A percentile compares a stretch with the other conserved stretches of the same genome.
These are phyloP conservation scores for Galbula dea DNA, from an alignment of 2,113 vertebrate species.

Conservation along the genomic window DNA sequence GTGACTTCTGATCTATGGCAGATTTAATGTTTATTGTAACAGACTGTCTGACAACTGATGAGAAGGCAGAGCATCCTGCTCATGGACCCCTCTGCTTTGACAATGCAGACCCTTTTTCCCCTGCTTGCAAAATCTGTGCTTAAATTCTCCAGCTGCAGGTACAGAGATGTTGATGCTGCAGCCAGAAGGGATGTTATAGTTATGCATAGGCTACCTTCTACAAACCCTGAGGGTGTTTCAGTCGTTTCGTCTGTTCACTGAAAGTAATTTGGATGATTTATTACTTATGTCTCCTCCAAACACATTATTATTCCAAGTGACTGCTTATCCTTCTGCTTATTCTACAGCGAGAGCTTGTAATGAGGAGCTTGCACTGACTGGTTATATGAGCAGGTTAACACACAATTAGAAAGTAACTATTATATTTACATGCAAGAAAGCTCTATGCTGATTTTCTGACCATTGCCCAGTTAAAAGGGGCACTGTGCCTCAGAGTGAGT, in stretches of 20 bases:
- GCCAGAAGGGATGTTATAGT: not conserved
- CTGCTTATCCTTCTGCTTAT: not conserved
- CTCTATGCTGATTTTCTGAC: not conserved
- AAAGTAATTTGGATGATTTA: conserved; percentile 19
- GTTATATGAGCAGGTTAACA: not conserved
- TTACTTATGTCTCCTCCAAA: not conserved
- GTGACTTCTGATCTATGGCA: not conserved
- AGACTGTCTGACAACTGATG: not conserved
- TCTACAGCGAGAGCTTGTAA: not conserved
- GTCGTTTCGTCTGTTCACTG: conserved; percentile 2
- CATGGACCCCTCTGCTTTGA: accelerated
- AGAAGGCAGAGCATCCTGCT: not conserved
- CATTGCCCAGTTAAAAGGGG: not conserved
- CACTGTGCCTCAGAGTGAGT: not conserved
- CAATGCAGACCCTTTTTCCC: accelerated
- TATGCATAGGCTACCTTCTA: not conserved
- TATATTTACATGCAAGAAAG: not conserved
- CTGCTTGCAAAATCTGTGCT: not conserved
- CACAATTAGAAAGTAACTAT: not conserved
- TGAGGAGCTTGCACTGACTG: not conserved
- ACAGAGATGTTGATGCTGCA: not conserved
- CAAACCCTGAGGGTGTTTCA: not conserved
- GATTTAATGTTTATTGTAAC: not conserved
- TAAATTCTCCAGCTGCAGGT: not conserved
- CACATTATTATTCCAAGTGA: conserved; percentile 4